Percentiles rank a stretch among this genome's conserved stretches.
phyloP scores from a whole-genome alignment of 1,140 invertebrate genomes.

The Capitella teleta region DNA sequence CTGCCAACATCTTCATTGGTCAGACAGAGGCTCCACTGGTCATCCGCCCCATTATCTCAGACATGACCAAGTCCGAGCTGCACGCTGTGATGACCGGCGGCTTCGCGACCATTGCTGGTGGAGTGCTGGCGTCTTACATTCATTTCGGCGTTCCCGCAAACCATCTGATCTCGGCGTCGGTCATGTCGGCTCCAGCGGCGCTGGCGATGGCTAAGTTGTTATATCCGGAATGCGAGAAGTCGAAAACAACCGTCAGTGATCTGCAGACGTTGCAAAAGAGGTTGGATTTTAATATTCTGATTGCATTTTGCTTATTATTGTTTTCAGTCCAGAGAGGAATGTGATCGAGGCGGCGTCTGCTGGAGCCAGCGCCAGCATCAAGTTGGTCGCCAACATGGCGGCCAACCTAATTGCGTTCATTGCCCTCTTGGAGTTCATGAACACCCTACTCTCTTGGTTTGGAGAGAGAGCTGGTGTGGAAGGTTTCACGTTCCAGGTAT shows the following conservation, averaged over 20 bases:
- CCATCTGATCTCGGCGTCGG: slow-evolving; percentile 68
- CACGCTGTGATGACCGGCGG: slow-evolving; percentile 35
- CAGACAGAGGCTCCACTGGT: slow-evolving; percentile 37
- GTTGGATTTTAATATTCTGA: neutral
- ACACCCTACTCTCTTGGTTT: slow-evolving; percentile 18
- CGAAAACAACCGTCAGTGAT: slow-evolving; percentile 11
- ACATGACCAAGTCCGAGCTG: slow-evolving; percentile 36
- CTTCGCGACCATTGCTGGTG: slow-evolving; percentile 36
- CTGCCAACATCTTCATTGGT: slow-evolving; percentile 40
- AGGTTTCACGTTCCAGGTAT: neutral
- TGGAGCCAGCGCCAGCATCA: slow-evolving; percentile 15
- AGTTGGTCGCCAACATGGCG: slow-evolving; percentile 19
- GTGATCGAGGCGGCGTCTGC: slow-evolving; percentile 18
- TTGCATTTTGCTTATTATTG: neutral
- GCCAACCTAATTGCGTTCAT: slow-evolving; percentile 22
- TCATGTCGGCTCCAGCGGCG: slow-evolving; percentile 90
- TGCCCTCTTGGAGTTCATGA: slow-evolving; percentile 18
- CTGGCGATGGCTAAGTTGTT: slow-evolving; percentile 78
- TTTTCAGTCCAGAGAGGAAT: slow-evolving; percentile 12
- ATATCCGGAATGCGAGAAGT: slow-evolving; percentile 73
- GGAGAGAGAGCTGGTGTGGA: slow-evolving; percentile 12
- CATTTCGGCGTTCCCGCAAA: slow-evolving; percentile 12
- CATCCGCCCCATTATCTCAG: slow-evolving; percentile 28
- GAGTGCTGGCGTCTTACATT: neutral
- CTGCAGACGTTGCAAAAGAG: slow-evolving; percentile 6